Evolutionary conservation across 2,888 invertebrate genomes (phyloP), one percentile per base, ranked within the genome.

Genomic region (Heliconius charithonia): DNA sequence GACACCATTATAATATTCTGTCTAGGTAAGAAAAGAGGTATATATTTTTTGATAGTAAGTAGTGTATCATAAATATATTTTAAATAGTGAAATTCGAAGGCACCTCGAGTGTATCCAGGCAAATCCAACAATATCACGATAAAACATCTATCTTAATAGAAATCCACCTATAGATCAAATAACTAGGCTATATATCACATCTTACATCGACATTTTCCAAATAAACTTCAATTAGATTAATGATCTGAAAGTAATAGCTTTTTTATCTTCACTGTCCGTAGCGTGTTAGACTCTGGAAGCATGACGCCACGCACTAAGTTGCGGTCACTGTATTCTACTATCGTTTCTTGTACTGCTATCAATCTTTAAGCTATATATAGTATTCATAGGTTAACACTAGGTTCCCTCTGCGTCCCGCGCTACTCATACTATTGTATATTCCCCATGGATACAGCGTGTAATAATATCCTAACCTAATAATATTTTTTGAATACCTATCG

Each of bases 211-310:
- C 69, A 45, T 41, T 45, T 45, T 25, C 25, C 69, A 69, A n/a
- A 69, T 69, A 69, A 69, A 45, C 25, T 69, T 25, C 69, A 25
- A 69, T 67, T 69, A 69, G 19, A 25, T 69, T 69, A 69, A 69
- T 45, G 69, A 69, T 45, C 69, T 41, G 69, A 69, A 69, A 69
- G 41, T 69, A 45, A 69, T 45, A 69, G 69, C 69, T 69, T 69
- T 69, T 69, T 45, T 69, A 69, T 69, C 69, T 69, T 41, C 16
- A 69, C 41, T 16, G 69, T 69, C 25, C 69, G 25, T 16, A 69
- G 41, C 41, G n/a, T 1, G 25, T 25, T 41, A 25, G 25, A 25
- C 13, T n/a, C n/a, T n/a, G 63, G 25, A 27, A 63, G 13, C 6
- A 63, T 16, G 27, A 0, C 27, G 27, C 63, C 16, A 27, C 2